These are phyloP conservation scores for Kryptopterus vitreolus DNA, from an alignment of 2,797 vertebrate species.

Conservation along the genomic window DNA sequence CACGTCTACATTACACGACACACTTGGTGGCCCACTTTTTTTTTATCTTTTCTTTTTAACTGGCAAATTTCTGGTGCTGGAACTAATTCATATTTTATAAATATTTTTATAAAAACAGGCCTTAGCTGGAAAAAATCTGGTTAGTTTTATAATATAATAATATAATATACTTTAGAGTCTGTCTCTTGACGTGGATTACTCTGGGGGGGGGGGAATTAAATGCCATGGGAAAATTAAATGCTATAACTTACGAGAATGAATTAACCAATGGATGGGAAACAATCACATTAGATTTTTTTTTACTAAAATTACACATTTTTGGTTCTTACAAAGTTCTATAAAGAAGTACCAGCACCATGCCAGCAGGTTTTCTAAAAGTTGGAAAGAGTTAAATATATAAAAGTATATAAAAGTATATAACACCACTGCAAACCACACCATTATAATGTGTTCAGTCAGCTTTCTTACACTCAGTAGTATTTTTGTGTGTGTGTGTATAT, in stretches of 20 bases:
- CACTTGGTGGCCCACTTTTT: constrained; percentile 1
- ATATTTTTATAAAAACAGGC: not conserved
- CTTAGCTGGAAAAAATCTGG: not conserved
- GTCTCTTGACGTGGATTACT: not conserved
- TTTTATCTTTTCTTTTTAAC: no score
- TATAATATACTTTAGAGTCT: not conserved
- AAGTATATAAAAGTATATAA: no score
- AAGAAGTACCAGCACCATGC: constrained; percentile 6
- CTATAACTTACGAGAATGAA: not conserved
- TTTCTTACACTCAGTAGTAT: constrained; percentile 31
- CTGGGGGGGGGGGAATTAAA: no score
- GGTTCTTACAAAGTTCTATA: not conserved
- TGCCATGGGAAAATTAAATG: not conserved
- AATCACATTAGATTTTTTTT: not conserved
- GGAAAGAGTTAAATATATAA: not conserved
- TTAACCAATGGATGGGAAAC: not conserved
- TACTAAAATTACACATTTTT: not conserved
- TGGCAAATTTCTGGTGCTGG: constrained; percentile 7
- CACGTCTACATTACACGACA: not conserved
- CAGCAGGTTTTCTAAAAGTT: not conserved
- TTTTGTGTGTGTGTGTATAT: no score
- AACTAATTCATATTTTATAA: not conserved
- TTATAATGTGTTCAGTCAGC: not conserved
- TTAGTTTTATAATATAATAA: not conserved
- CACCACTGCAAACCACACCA: constrained; percentile 50